Percentiles rank a stretch among this genome's conserved stretches.
phyloP scores from a whole-genome alignment of 2,797 vertebrate genomes.

The Gallinago solitaria region DNA sequence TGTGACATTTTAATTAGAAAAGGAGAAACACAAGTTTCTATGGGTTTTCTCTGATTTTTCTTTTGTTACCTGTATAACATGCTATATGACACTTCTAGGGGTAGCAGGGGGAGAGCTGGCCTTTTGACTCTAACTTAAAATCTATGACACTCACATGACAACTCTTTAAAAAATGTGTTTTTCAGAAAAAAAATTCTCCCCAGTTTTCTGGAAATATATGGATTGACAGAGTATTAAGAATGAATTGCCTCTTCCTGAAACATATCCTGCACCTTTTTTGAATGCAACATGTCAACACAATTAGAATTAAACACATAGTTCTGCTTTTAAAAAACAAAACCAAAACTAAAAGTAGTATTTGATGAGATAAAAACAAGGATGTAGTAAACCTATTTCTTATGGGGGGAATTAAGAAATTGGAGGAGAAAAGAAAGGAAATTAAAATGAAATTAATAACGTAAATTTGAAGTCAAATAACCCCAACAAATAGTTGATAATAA shows the following conservation, averaged over 20 bases:
- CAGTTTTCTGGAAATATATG: background rate
- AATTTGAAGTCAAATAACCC: background rate
- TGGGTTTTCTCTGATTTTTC: background rate
- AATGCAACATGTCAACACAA: background rate
- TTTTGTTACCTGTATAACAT: background rate
- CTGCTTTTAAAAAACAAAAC: background rate
- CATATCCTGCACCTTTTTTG: background rate
- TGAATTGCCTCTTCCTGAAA: background rate
- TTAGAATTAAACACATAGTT: background rate
- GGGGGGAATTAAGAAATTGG: background rate
- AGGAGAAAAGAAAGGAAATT: background rate
- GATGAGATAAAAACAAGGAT: background rate
- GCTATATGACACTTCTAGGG: background rate
- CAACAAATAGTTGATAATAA: background rate
- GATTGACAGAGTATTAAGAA: background rate
- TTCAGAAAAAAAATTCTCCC: background rate
- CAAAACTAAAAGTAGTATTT: background rate
- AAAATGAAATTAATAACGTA: background rate
- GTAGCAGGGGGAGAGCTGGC: fast-evolving
- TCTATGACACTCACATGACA: background rate
- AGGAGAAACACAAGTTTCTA: background rate
- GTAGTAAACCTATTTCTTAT: background rate
- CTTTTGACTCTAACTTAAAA: background rate
- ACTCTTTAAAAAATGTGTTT: background rate
- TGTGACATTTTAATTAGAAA: background rate